Percentiles rank a stretch among this genome's conserved stretches.
phyloP scores from a whole-genome alignment of 2,888 invertebrate species.

The Hybos culiciformis region DNA sequence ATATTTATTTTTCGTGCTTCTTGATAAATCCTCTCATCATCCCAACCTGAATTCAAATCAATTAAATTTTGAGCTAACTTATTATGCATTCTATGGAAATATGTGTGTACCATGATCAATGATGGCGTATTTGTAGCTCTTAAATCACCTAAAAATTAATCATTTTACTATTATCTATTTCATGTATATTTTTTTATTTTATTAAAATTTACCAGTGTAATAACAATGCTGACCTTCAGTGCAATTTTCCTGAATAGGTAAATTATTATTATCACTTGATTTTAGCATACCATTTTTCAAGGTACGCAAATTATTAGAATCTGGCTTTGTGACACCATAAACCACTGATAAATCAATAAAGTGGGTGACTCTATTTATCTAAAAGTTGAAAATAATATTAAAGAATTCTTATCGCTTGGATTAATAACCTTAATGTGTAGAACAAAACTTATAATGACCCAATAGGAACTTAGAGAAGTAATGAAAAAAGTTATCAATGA shows the following conservation, averaged over 20 bases:
- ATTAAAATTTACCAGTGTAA: conserved; percentile 36
- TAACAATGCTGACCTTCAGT: conserved; percentile 35
- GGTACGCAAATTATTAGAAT: conserved; percentile 33
- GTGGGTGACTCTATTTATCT: conserved; percentile 22
- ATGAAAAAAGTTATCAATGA: no score
- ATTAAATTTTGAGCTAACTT: conserved; percentile 39
- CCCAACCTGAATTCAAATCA: conserved; percentile 43
- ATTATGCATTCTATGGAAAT: conserved; percentile 44
- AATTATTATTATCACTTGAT: conserved; percentile 33
- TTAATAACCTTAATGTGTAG: no score
- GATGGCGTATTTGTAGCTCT: conserved; percentile 43
- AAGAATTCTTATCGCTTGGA: no score
- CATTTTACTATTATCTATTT: neutral
- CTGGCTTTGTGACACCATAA: conserved; percentile 18
- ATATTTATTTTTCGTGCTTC: conserved; percentile 42
- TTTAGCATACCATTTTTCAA: conserved; percentile 36
- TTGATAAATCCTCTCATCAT: conserved; percentile 43
- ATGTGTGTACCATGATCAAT: conserved; percentile 39
- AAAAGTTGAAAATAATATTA: neutral
- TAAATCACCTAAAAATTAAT: conserved; percentile 36
- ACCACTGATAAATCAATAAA: conserved; percentile 32
- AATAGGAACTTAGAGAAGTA: no score
- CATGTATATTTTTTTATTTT: neutral
- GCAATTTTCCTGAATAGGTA: conserved; percentile 15
- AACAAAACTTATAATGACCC: no score